Evolutionary conservation across 2,113 vertebrate genomes (phyloP).

Genomic region (Platichthys stellatus): DNA sequence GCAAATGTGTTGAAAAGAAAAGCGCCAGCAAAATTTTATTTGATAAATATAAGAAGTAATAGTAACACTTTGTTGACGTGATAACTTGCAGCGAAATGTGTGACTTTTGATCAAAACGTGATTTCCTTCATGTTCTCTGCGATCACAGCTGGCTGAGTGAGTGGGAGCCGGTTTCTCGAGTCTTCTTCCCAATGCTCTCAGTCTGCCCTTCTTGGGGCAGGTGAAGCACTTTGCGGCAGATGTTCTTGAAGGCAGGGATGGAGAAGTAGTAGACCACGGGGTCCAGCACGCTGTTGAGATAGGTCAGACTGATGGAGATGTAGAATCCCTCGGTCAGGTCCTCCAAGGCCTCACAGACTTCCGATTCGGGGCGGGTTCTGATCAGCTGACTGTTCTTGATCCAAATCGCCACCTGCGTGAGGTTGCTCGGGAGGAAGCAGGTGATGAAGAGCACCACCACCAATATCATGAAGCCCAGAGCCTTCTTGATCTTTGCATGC

Average conservation of each 20-base stretch:
- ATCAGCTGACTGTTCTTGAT: slow-evolving; percentile 5
- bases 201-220: background rate
- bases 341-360: slow-evolving; percentile 43
- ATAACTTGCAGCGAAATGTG: background rate
- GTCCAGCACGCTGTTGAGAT: slow-evolving; percentile 78
- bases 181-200: slow-evolving; percentile 54
- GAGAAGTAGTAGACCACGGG: slow-evolving; percentile 81
- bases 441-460: slow-evolving; percentile 63
- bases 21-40: too few species aligned
- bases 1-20: too few species aligned
- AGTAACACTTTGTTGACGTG: too few species aligned
- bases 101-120: background rate
- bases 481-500: slow-evolving; percentile 66
- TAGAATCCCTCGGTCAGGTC: slow-evolving; percentile 60
- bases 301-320: slow-evolving; percentile 74
- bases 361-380: background rate
- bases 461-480: slow-evolving; percentile 61
- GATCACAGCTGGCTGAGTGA: slow-evolving; percentile 63
- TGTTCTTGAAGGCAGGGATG: slow-evolving; percentile 69
- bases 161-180: slow-evolving; percentile 53
- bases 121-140: background rate
- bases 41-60: too few species aligned
- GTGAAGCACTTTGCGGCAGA: slow-evolving; percentile 55
- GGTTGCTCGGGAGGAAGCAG: slow-evolving; percentile 78
- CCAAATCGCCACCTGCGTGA: slow-evolving; percentile 77